phyloP scores from a whole-genome alignment of 2,797 vertebrate species.

The Pseudocheirus occidentalis region DNA sequence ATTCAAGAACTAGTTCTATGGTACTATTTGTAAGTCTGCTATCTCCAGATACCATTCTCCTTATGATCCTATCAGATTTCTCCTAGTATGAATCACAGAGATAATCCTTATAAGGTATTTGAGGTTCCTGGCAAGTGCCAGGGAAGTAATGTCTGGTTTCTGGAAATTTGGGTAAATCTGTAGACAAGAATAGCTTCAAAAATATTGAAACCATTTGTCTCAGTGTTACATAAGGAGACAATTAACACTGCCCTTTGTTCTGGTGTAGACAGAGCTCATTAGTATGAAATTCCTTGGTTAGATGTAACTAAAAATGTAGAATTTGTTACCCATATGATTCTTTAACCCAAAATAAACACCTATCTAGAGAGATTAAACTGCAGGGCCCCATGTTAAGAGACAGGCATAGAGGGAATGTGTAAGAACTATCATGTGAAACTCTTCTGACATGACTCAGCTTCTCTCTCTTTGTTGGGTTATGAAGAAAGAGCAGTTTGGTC shows the following conservation, averaged over 20 bases:
- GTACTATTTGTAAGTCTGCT: neutral
- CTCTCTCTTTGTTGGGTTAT: neutral
- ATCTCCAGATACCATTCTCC: neutral
- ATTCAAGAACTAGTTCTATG: neutral
- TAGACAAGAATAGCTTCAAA: neutral
- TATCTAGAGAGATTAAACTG: neutral
- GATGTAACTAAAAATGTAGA: slow-evolving; percentile 19
- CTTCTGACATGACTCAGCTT: neutral
- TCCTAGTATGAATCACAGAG: neutral
- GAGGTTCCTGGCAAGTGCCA: slow-evolving; percentile 15
- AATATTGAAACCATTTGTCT: neutral
- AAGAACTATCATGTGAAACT: neutral
- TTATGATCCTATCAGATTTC: neutral
- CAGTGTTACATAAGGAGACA: neutral
- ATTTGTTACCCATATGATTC: slow-evolving; percentile 18
- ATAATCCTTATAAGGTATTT: neutral
- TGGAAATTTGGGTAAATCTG: slow-evolving; percentile 12
- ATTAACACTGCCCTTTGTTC: neutral
- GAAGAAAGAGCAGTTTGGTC: neutral
- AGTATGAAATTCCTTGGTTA: slow-evolving; percentile 25
- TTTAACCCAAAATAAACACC: neutral
- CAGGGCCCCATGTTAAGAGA: neutral
- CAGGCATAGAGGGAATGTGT: neutral
- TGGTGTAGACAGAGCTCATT: neutral
- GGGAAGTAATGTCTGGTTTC: neutral